Conservation (phyloP, 2,113 vertebrate species). For the Tachysurus fulvidraco region DNA sequence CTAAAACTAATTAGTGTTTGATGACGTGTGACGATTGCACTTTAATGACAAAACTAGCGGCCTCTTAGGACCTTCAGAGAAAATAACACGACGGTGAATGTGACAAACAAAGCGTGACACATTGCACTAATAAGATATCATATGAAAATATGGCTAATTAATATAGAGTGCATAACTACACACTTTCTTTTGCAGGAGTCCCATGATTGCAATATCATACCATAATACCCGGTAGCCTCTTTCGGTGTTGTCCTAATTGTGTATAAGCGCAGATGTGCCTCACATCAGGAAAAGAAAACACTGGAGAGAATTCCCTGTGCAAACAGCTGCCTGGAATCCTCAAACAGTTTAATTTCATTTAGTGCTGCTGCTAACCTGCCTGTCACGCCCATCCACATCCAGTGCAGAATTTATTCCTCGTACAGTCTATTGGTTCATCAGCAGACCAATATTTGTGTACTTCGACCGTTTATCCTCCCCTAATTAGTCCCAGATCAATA, state of each 20-base stretch:
- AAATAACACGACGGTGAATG: conserved; percentile 21
- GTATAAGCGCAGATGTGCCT: conserved; percentile 26
- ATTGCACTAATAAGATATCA: neutral
- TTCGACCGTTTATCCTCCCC: conserved; percentile 74
- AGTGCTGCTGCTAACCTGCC: conserved; percentile 48
- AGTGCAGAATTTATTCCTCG: conserved; percentile 68
- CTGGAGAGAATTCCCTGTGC: conserved; percentile 43
- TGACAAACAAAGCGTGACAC: conserved; percentile 19
- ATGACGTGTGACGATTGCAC: conserved; percentile 65
- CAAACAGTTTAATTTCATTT: conserved; percentile 55
- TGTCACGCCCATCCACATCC: conserved; percentile 52
- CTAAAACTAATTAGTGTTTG: conserved; percentile 78
- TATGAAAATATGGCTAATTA: neutral
- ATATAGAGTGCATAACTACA: neutral
- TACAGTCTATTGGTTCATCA: conserved; percentile 72
- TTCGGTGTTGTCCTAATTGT: neutral
- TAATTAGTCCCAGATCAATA: conserved; percentile 81
- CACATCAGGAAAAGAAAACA: conserved; percentile 9
- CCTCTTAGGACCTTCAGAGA: conserved; percentile 32
- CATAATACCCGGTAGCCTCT: neutral
- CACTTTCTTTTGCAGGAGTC: neutral
- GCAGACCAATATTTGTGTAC: conserved; percentile 73
- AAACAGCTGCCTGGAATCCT: conserved; percentile 42
- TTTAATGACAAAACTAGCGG: conserved; percentile 62
- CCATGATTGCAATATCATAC: neutral